A percentile compares a stretch with the other conserved stretches of the same genome.
Conservation (phyloP, 2,113 vertebrate species). For the Chionomys nivalis region DNA sequence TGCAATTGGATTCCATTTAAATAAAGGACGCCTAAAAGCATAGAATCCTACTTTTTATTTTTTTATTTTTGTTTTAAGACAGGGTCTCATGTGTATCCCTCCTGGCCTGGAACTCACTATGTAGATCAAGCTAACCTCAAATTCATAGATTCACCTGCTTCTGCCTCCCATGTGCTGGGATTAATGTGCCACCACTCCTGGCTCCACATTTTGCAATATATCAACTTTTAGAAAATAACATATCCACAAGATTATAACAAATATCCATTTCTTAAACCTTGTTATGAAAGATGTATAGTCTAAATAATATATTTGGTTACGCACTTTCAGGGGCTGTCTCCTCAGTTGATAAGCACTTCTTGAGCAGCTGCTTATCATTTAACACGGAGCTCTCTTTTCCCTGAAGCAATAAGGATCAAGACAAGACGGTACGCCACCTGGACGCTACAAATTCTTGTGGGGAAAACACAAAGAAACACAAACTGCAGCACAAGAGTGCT, state of each 20-base stretch:
- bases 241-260: conserved; percentile 22
- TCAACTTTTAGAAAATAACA: background rate
- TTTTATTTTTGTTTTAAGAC: background rate
- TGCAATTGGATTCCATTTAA: background rate
- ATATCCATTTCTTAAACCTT: background rate
- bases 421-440: background rate
- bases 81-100: background rate
- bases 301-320: background rate
- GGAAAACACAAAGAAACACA: background rate
- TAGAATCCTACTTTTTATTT: background rate
- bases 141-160: no score
- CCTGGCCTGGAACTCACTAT: background rate
- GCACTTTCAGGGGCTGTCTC: conserved; percentile 27
- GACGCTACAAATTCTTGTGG: background rate
- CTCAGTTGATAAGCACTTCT: conserved; percentile 21
- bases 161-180: background rate
- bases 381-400: background rate
- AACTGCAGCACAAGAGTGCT: background rate
- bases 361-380: background rate
- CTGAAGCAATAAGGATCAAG: background rate
- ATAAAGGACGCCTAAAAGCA: conserved; percentile 47
- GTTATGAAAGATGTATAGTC: background rate
- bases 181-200: background rate
- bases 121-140: background rate
- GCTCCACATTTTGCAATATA: background rate